Evolutionary conservation across 2,113 vertebrate species (phyloP).

Genomic region (Panthera uncia): DNA sequence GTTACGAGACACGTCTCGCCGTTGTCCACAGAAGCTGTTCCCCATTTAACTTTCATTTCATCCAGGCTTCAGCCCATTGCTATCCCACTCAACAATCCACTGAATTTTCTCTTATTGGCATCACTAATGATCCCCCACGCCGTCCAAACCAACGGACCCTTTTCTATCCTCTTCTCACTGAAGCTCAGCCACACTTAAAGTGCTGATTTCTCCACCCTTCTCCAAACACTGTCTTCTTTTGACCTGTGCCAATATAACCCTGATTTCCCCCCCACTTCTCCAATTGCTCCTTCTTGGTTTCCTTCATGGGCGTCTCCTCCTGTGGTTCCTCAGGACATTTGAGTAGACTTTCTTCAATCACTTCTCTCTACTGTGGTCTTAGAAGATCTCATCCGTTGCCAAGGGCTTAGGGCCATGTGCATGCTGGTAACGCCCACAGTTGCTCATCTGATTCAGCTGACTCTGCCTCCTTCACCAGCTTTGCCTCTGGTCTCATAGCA

Average conservation of each 20-base stretch:
- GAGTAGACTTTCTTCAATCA: background rate
- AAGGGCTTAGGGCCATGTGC: background rate
- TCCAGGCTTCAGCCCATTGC: background rate
- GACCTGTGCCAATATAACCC: background rate
- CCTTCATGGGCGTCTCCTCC: background rate
- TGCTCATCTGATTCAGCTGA: background rate
- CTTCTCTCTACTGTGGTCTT: background rate
- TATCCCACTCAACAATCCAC: background rate
- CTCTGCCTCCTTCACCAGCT: background rate
- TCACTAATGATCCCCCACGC: background rate
- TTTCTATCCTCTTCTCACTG: background rate
- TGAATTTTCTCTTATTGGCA: background rate
- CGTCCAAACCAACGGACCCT: background rate
- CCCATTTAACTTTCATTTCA: background rate
- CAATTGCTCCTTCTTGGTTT: background rate
- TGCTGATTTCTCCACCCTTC: background rate
- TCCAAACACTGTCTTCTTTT: background rate
- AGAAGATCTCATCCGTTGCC: background rate
- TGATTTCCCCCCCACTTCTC: background rate
- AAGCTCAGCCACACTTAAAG: background rate
- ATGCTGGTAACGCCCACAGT: background rate
- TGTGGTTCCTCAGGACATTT: background rate
- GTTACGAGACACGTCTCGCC: background rate
- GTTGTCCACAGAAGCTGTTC: fast-evolving
- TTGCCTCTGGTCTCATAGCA: background rate